Evolutionary conservation across 2,888 invertebrate genomes (phyloP).

Genomic region (Danaus chrysippus): DNA sequence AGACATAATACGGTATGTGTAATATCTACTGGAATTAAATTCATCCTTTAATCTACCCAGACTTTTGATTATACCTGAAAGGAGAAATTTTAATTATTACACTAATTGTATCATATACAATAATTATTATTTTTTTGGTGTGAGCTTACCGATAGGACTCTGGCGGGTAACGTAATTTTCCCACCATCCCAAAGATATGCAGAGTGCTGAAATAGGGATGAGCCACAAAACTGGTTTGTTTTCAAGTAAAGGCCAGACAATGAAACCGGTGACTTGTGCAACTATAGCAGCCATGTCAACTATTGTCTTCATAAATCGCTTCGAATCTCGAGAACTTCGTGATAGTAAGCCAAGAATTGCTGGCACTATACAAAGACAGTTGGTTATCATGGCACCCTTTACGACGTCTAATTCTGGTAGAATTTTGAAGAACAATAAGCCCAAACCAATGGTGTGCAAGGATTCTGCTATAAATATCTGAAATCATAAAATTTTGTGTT

Average conservation of each 20-base stretch:
- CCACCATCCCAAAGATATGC: conserved; percentile 98
- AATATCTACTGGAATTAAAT: conserved; percentile 89
- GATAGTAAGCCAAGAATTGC: conserved; percentile 87
- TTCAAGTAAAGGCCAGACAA: conserved; percentile 93
- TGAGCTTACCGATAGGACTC: conserved; percentile 85
- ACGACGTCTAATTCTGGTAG: conserved; percentile 96
- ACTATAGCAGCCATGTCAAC: conserved; percentile 92
- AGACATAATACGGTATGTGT: conserved; percentile 93
- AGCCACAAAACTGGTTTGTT: conserved; percentile 88
- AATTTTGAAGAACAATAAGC: conserved; percentile 91
- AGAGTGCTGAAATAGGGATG: conserved; percentile 90
- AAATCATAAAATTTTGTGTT: conserved; percentile 32
- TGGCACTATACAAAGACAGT: conserved; percentile 95
- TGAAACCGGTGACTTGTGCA: conserved; percentile 93
- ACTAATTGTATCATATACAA: too few species aligned
- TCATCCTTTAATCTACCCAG: conserved; percentile 89
- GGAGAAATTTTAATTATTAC: conserved; percentile 12
- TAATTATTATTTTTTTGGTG: background rate
- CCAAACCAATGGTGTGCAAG: conserved; percentile 91
- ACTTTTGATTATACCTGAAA: conserved; percentile 83
- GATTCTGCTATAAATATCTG: conserved; percentile 91
- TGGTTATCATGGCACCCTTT: conserved; percentile 97
- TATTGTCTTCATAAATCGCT: conserved; percentile 86
- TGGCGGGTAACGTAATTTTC: conserved; percentile 96
- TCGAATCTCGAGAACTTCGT: conserved; percentile 89